Conservation (phyloP, 2,113 vertebrate genomes). For the Notothenia rossii region DNA sequence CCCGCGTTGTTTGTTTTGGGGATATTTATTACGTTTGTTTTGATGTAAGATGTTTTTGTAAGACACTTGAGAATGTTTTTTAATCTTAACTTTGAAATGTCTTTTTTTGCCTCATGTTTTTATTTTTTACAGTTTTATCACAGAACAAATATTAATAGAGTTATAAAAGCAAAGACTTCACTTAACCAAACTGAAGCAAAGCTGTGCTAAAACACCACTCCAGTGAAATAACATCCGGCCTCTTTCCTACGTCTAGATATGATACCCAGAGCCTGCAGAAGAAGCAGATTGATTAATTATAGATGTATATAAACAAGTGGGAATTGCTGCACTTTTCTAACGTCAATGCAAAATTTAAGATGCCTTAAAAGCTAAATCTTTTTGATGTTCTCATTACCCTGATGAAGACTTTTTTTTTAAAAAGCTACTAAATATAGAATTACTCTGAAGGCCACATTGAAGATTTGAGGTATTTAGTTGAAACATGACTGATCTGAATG, state of each 20-base stretch:
- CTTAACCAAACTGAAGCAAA: slow-evolving; percentile 22
- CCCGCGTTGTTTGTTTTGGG: slow-evolving; percentile 24
- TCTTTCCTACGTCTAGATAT: slow-evolving; percentile 16
- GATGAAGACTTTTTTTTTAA: slow-evolving; percentile 28
- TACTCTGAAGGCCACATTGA: slow-evolving; percentile 5
- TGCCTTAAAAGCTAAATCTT: slow-evolving; percentile 43
- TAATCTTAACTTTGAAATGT: background rate
- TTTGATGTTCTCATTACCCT: slow-evolving; percentile 41
- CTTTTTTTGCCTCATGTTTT: slow-evolving; percentile 1
- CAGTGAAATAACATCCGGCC: slow-evolving; percentile 29
- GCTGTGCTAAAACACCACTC: slow-evolving; percentile 15
- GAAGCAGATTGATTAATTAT: slow-evolving; percentile 59
- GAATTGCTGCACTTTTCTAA: slow-evolving; percentile 44
- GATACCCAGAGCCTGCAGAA: slow-evolving; percentile 10
- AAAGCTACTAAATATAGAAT: slow-evolving; percentile 38
- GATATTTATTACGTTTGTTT: slow-evolving; percentile 3
- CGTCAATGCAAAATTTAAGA: slow-evolving; percentile 53
- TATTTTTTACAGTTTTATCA: slow-evolving; percentile 4
- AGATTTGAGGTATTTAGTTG: background rate
- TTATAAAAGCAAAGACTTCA: background rate
- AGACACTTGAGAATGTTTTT: background rate
- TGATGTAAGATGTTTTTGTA: slow-evolving; percentile 17
- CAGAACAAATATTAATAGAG: slow-evolving; percentile 14
- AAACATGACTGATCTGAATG: slow-evolving; percentile 12
- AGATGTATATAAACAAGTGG: slow-evolving; percentile 54